Base-by-base conservation (phyloP, 2,888 invertebrate genomes). In the Microctonus brassicae region DNA sequence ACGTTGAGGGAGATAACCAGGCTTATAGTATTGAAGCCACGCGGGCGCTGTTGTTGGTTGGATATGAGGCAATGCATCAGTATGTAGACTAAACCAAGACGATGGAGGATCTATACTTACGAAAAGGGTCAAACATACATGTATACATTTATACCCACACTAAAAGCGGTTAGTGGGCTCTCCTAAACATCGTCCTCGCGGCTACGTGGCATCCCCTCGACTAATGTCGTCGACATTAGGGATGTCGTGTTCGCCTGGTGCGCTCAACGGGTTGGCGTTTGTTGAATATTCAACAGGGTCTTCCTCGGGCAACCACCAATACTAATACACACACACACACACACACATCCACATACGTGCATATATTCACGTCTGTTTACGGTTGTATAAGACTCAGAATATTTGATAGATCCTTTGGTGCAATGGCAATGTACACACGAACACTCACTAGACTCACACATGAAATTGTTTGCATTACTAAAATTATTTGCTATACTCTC, bases 231-330 rank as follows among this genome's bases (percentile, higher is more conserved):
- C 74, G 70, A 77, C 76, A 73, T 77, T 71, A 73, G 75, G 72
- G 76, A 73, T 74, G 73, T 77, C 77, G 79, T 75, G 76, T 71
- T 73, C 73, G 73, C 69, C 75, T 55, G 66, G 70, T 66, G 63
- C 72, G 63, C 74, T 80, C 78, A 76, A 81, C 81, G 78, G 65
- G 75, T 80, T 77, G 79, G 72, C 67, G 47, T 47, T 47, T 74
- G 68, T 79, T 86, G 84, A 86, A 86, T 86, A 86, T 86, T 86
- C 85, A 86, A 81, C 79, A 67, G 6, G 82, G 80, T 76, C 78
- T 79, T 79, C 78, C 78, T 17, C 20, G 64, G 52, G 65, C 73
- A 72, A 72, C 65, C 68, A 17, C 69, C 70, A 36, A 70, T 73
- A 64, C 69, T 72, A 36, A 70, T 73, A 64, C 58, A 52, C 55